phyloP scores from a whole-genome alignment of 2,113 vertebrate genomes.

The Rhagologus leucostigma region DNA sequence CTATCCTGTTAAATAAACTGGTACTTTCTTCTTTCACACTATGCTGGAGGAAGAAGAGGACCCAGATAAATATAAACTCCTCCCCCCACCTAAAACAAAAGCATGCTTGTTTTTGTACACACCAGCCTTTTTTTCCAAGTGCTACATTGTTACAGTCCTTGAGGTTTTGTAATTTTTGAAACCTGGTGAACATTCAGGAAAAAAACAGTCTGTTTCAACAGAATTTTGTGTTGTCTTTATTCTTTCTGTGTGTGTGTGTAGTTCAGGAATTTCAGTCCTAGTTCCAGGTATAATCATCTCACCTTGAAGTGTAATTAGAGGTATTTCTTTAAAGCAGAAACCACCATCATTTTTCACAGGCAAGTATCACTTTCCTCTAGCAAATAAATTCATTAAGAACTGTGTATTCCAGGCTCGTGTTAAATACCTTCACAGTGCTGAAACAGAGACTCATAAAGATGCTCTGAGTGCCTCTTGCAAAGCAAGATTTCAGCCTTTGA shows the following conservation, averaged over 20 bases:
- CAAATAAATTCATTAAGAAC: neutral
- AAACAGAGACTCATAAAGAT: neutral
- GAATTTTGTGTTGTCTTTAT: neutral
- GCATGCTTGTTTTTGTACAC: constrained; percentile 29
- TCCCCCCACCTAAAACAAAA: neutral
- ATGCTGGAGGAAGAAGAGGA: neutral
- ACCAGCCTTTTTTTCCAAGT: neutral
- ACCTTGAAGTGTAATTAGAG: neutral
- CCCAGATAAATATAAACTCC: neutral
- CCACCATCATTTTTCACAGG: neutral
- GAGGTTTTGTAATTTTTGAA: constrained; percentile 29
- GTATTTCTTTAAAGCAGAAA: neutral
- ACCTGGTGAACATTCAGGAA: neutral
- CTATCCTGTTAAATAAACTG: neutral
- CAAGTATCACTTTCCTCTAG: neutral
- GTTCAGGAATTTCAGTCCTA: neutral
- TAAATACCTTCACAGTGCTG: neutral
- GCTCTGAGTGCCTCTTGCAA: neutral
- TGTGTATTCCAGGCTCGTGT: neutral
- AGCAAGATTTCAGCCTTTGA: neutral
- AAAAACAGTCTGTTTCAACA: neutral
- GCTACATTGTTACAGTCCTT: neutral
- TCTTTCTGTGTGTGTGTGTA: neutral
- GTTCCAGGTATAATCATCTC: neutral
- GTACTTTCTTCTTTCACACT: neutral